Base-by-base conservation (phyloP, 2,113 vertebrate species). In the Zapornia atra region DNA sequence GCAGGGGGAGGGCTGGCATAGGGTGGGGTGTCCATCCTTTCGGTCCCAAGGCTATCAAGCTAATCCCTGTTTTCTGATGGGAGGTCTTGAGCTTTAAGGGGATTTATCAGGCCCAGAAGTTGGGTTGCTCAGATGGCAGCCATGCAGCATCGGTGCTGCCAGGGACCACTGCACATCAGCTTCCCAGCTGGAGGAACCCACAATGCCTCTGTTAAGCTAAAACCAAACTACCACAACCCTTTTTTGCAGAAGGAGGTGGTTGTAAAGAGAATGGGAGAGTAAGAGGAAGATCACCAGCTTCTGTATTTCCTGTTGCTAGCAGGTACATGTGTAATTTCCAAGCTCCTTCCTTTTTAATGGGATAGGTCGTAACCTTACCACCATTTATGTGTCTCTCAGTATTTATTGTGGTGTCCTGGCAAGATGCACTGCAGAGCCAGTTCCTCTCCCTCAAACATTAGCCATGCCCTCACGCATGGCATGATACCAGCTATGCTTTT, bases 331-430 rank as follows among this genome's bases (percentile, higher is more conserved):
- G 64, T 90, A 84, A 92, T 80, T 95, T 83, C 79, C 87, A 82
- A 96, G 76, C 95, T 97, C 94, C 93, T 96, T 97, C 95, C 92
- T 95, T 86, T 97, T 84, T 84, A 72, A 79, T 36, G 56, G 25
- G 26, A 18, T 76, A 66, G 95, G 87, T 93, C 89, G 0, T 70
- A 88, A 96, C 91, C 94, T 72, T 29, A 56, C 61, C 75, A 71
- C 83, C 88, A 76, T 95, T 94, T 69, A 90, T 54, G 56, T 72
- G 81, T 84, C 76, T 84, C 64, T 81, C 46, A 70, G 61, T 92
- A 63, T 91, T 93, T 85, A 96, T 88, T 85, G 86, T 28, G 3
- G 63, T 46, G 77, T 68, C 66, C 66, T 70, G 78, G 71, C 77
- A 89, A 92, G 77, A 77, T 25, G 70, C 56, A 13, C 20, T 15